Base-by-base conservation (phyloP, 1,140 invertebrate species). In the Drosophila asahinai region DNA sequence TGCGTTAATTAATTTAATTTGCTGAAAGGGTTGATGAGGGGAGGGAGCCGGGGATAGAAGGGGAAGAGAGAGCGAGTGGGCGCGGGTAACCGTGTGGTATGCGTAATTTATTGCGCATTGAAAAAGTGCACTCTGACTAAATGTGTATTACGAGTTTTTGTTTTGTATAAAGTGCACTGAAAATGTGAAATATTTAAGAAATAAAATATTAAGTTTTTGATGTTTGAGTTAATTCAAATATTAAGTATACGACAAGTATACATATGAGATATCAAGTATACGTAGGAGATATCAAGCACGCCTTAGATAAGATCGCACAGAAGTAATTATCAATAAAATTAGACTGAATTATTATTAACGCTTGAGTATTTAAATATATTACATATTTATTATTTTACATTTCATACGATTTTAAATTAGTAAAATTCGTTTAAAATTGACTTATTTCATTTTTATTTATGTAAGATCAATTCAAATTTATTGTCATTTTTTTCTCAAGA, bases 21-120 rank as follows among this genome's bases (percentile, higher is more conserved):
- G 57, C 49, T 49, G 6, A 38, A 47, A 38, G 61, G 48, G 15
- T 63, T 30, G n/a, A 47, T 11, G 4, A 30, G 15, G 36, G 61
- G 33, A 2, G 17, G 12, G 19, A 12, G 54, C 14, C 4, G 47
- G 25, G 8, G n/a, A 19, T 22, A 22, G 12, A 3, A 1, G 19
- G 7, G 9, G 15, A 61, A 65, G 62, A 51, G n/a, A 61, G n/a
- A 61, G 47, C 33, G 6, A 38, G 4, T 38, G 25, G 30, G 33
- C 6, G 60, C 19, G 48, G 49, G 38, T 38, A 8, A 36, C 47
- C 40, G 49, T 38, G 74, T 64, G 33, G 47, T 63, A 89, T 87
- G 73, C 67, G 67, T 80, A 89, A 81, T 81, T 89, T 87, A 81
- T 87, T 89, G 84, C 84, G 84, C 84, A 87, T 89, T 82, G 77